phyloP scores from a whole-genome alignment of 2,888 invertebrate species.

The Octonoba sinensis region DNA sequence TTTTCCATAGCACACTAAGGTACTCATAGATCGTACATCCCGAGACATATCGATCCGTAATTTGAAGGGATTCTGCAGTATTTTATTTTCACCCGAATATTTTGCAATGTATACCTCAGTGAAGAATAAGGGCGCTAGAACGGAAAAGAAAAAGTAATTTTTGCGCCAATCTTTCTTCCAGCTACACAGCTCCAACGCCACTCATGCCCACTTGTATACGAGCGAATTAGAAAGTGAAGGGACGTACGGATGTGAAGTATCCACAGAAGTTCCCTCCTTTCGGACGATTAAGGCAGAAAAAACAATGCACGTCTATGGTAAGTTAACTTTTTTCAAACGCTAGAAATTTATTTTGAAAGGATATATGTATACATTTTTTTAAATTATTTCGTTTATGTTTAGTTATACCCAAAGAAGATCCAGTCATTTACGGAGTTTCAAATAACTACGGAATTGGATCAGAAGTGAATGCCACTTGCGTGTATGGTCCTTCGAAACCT shows the following conservation, averaged over 20 bases:
- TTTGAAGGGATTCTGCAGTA: no score
- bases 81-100: no score
- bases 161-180: background rate
- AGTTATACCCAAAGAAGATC: constrained; percentile 61
- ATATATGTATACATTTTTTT: background rate
- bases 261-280: constrained; percentile 50
- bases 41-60: no score
- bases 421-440: constrained; percentile 52
- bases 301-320: constrained; percentile 53
- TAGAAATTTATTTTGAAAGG: background rate
- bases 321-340: background rate
- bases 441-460: constrained; percentile 63
- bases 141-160: no score
- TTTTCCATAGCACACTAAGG: no score
- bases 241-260: constrained; percentile 56
- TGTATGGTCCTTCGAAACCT: constrained; percentile 67
- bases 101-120: no score
- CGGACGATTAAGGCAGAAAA: constrained; percentile 57
- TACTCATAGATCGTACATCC: no score
- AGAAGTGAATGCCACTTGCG: constrained; percentile 66
- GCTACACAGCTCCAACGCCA: constrained; percentile 41
- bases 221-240: constrained; percentile 57
- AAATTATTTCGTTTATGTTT: background rate
- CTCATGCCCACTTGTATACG: constrained; percentile 44
- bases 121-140: no score